These are phyloP conservation scores for Dendroctonus ponderosae DNA, from an alignment of 1,140 invertebrate species.

Conservation along the genomic window DNA sequence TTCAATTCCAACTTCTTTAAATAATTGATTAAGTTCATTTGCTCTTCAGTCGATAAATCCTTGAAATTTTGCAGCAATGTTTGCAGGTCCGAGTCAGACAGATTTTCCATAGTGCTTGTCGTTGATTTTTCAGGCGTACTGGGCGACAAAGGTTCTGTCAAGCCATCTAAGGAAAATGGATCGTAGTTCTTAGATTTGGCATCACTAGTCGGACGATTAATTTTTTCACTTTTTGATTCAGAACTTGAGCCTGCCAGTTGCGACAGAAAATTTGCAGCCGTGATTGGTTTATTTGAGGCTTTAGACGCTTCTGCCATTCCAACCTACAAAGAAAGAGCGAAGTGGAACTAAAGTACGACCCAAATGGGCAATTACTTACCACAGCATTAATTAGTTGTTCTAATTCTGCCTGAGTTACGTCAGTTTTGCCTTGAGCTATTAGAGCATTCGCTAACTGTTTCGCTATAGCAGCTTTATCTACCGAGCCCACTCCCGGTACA, in stretches of 20 bases:
- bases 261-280: slow-evolving; percentile 56
- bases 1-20: slow-evolving; percentile 72
- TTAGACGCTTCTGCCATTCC: slow-evolving; percentile 63
- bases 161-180: slow-evolving; percentile 10
- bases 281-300: slow-evolving; percentile 55
- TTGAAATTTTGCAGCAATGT: slow-evolving; percentile 75
- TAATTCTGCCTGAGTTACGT: slow-evolving; percentile 72
- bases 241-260: slow-evolving; percentile 45
- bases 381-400: slow-evolving; percentile 75
- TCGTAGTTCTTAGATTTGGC: slow-evolving; percentile 6
- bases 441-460: slow-evolving; percentile 74
- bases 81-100: slow-evolving; percentile 73
- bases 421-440: slow-evolving; percentile 71
- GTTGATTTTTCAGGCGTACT: slow-evolving; percentile 29
- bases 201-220: slow-evolving; percentile 15
- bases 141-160: slow-evolving; percentile 33
- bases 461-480: slow-evolving; percentile 72
- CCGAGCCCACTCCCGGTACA: slow-evolving; percentile 66
- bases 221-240: slow-evolving; percentile 29
- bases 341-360: too few species aligned
- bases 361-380: slow-evolving; percentile 52
- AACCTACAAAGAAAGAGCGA: slow-evolving; percentile 47
- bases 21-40: slow-evolving; percentile 74
- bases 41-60: slow-evolving; percentile 72
- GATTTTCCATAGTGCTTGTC: slow-evolving; percentile 59